These are phyloP conservation scores for Phalacrocorax carbo DNA, from an alignment of 2,113 vertebrate genomes.

Conservation along the genomic window DNA sequence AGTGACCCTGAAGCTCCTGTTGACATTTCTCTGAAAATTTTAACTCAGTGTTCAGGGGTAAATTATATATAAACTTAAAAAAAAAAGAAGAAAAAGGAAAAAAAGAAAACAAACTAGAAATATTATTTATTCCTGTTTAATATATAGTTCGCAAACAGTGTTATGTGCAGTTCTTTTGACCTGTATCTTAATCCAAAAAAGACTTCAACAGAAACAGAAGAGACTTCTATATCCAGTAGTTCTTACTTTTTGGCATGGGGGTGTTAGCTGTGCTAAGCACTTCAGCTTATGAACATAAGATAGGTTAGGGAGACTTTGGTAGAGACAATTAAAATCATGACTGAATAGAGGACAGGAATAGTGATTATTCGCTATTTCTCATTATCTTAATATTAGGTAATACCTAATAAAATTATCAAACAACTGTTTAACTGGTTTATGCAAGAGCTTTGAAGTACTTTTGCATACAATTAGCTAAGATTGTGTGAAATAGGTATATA, in stretches of 20 bases:
- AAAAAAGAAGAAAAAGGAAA: rapidly evolving
- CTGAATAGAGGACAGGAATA: not conserved
- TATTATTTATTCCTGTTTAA: not conserved
- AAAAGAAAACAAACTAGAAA: not conserved
- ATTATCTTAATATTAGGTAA: not conserved
- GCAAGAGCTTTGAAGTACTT: not conserved
- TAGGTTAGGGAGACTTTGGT: not conserved
- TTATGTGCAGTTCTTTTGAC: not conserved
- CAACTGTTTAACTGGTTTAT: not conserved
- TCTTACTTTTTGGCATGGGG: not conserved
- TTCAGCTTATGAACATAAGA: not conserved
- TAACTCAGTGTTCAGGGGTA: not conserved
- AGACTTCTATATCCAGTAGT: not conserved
- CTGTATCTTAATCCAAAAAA: not conserved
- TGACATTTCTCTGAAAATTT: not conserved
- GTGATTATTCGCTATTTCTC: not conserved
- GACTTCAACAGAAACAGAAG: not conserved
- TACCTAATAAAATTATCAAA: not conserved
- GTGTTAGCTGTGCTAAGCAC: not conserved
- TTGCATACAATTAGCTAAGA: not conserved
- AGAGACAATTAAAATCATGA: not conserved
- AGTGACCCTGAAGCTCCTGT: not conserved
- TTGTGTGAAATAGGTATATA: not conserved
- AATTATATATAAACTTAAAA: not conserved
- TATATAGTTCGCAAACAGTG: not conserved